Evolutionary conservation across 1,140 invertebrate genomes (phyloP).

Genomic region (Battus philenor): DNA sequence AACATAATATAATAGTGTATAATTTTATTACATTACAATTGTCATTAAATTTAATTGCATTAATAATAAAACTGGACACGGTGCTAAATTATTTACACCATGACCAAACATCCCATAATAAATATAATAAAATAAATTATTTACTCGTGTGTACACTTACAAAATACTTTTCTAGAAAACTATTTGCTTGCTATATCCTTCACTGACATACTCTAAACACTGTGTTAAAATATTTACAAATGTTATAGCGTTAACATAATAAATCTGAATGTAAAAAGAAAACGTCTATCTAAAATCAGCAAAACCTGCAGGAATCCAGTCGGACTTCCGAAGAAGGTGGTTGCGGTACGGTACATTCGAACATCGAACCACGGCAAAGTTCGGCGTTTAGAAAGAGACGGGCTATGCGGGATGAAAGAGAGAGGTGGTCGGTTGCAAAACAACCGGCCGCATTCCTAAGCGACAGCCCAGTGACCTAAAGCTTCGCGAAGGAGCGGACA

Average conservation of each 20-base stretch:
- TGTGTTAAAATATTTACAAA: constrained; percentile 19
- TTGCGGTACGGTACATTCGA: constrained; percentile 23
- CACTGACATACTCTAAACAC: too few species aligned
- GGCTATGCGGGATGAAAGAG: constrained; percentile 32
- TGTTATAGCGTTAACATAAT: constrained; percentile 1
- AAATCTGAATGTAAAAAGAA: constrained; percentile 23
- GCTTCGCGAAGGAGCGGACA: constrained; percentile 23
- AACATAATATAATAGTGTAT: too few species aligned
- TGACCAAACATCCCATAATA: too few species aligned
- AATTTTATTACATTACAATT: too few species aligned
- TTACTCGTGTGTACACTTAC: too few species aligned
- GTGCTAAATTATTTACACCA: too few species aligned
- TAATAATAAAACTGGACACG: too few species aligned
- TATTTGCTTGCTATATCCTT: too few species aligned
- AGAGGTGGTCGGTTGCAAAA: constrained; percentile 62
- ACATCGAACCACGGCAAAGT: constrained; percentile 20
- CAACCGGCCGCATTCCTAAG: constrained; percentile 53
- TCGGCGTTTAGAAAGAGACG: constrained; percentile 33
- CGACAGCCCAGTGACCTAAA: constrained; percentile 67
- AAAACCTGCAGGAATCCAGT: constrained; percentile 44
- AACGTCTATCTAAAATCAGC: constrained; percentile 36
- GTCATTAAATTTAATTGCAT: too few species aligned
- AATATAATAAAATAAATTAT: too few species aligned
- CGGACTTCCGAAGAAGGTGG: constrained; percentile 46
- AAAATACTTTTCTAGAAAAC: too few species aligned